Percentiles rank a stretch among this genome's conserved stretches.
Conservation (phyloP, 2,113 vertebrate species). For the Raja brachyura region DNA sequence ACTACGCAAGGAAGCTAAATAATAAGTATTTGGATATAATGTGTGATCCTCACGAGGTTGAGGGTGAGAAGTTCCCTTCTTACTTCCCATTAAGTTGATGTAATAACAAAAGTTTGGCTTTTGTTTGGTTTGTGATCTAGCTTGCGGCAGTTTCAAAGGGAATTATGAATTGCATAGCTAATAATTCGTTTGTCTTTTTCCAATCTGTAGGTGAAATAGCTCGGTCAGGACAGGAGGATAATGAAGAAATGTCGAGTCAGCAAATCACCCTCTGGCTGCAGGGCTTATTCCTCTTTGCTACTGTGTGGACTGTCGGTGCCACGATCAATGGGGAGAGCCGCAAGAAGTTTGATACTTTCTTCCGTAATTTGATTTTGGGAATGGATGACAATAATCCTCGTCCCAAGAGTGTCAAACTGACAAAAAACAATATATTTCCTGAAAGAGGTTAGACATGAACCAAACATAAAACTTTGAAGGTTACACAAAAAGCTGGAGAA, state of each 20-base stretch:
- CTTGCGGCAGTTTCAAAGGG: background rate
- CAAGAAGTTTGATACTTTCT: constrained; percentile 80
- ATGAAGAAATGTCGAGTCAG: constrained; percentile 62
- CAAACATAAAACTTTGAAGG: no score
- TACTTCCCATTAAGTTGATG: background rate
- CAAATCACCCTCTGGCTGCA: constrained; percentile 79
- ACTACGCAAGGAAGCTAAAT: background rate
- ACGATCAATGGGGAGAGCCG: constrained; percentile 71
- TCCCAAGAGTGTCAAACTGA: constrained; percentile 73
- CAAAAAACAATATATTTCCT: constrained; percentile 71
- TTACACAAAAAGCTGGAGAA: no score
- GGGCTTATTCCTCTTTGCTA: constrained; percentile 74
- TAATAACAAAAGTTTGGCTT: no score
- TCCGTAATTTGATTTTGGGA: constrained; percentile 67
- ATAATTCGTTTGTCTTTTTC: background rate
- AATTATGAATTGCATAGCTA: background rate
- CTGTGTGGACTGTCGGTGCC: constrained; percentile 79
- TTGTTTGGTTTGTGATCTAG: background rate
- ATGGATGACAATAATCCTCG: constrained; percentile 59
- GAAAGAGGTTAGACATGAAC: constrained; percentile 64
- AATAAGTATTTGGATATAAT: background rate
- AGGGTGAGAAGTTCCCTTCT: background rate
- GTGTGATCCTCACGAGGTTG: background rate
- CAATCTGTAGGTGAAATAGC: constrained; percentile 71
- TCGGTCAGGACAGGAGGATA: constrained; percentile 43